Conservation (phyloP, 2,797 vertebrate genomes). For the Numenius phaeopus region DNA sequence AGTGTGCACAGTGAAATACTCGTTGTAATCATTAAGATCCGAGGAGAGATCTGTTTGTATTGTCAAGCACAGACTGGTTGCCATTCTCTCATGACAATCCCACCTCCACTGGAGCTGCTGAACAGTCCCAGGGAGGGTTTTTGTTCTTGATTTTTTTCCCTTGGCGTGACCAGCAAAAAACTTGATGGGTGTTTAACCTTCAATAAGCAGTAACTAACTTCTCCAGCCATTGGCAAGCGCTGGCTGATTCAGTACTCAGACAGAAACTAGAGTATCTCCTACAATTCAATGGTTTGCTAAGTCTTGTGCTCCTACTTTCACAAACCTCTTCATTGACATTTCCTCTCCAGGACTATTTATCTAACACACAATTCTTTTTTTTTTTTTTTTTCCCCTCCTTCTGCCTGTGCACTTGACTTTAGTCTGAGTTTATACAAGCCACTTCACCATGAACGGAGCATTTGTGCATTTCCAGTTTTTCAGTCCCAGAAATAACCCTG, state of each 20-base stretch:
- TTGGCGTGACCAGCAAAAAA: neutral
- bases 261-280: neutral
- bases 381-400: neutral
- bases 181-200: neutral
- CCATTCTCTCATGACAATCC: neutral
- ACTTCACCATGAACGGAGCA: constrained; percentile 4
- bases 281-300: neutral
- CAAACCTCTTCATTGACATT: neutral
- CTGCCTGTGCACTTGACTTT: neutral
- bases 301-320: neutral
- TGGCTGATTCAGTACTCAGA: neutral
- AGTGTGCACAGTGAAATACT: neutral
- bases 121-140: neutral
- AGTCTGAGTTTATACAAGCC: neutral
- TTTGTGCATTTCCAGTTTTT: constrained; percentile 17
- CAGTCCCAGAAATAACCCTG: neutral
- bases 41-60: neutral
- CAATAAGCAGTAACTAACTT: neutral
- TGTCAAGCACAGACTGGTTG: neutral
- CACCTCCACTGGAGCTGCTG: neutral
- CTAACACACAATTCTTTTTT: neutral
- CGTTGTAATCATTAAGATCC: neutral
- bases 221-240: neutral
- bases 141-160: neutral
- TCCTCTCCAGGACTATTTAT: constrained; percentile 31